phyloP scores from a whole-genome alignment of 2,888 invertebrate species.

The Diaperis boleti region DNA sequence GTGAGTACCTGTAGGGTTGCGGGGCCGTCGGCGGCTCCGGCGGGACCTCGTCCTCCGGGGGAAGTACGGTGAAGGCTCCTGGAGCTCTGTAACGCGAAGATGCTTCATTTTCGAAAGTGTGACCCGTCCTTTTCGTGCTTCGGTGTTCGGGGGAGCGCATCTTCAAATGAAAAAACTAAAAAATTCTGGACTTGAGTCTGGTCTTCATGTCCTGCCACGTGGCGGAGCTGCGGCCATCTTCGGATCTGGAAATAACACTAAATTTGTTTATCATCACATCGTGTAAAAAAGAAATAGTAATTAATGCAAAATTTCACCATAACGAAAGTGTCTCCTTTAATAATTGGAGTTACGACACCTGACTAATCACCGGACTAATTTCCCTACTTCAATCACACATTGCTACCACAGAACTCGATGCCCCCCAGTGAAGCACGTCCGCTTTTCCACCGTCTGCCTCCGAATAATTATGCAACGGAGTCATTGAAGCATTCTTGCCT shows the following conservation, averaged over 20 bases:
- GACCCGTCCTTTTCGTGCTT: conserved; percentile 53
- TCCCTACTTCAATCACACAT: no score
- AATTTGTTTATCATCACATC: neutral
- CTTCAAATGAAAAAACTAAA: conserved; percentile 33
- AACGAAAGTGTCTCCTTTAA: no score
- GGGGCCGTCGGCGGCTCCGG: conserved; percentile 62
- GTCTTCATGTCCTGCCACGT: conserved; percentile 22
- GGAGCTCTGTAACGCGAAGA: conserved; percentile 61
- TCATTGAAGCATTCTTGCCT: conserved; percentile 28
- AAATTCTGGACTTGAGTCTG: conserved; percentile 40
- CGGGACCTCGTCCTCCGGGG: conserved; percentile 59
- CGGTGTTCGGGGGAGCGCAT: conserved; percentile 61
- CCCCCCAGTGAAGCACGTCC: neutral
- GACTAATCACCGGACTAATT: no score
- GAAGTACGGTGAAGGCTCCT: conserved; percentile 64
- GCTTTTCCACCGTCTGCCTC: neutral
- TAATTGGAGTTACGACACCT: no score
- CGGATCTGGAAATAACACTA: conserved; percentile 19
- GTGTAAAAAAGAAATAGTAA: no score
- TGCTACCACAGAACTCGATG: no score
- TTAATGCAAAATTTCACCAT: no score
- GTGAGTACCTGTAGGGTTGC: conserved; percentile 61
- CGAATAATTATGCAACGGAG: conserved; percentile 33
- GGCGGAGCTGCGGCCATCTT: conserved; percentile 1
- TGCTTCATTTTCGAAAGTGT: conserved; percentile 60